Base-by-base conservation (phyloP, 2,888 invertebrate species). In the Onchidella celtica region DNA sequence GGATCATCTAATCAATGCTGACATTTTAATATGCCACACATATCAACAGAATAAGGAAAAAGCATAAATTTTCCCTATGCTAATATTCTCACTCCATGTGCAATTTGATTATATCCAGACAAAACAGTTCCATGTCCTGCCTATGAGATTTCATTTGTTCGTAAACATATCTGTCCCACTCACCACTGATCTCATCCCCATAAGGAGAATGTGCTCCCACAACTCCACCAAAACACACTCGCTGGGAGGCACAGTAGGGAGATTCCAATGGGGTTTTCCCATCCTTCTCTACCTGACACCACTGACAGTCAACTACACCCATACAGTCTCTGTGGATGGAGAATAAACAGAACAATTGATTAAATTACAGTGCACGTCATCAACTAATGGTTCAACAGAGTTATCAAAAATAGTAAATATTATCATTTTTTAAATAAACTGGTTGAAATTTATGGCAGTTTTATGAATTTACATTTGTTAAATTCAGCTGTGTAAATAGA, bases 251-350 rank as follows among this genome's bases (percentile, higher is more conserved):
- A 92, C 98, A 98, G 92, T 96, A 97, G 0, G 97, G 96, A 6
- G 95, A 93, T 0, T 95, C 93, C 27, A 97, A 94, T 9, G 94
- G 94, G 34, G 96, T 95, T 59, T 95, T 95, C 0, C 96, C 96
- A 90, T 97, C 97, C 6, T 95, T 94, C 90, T 97, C 96, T 81
- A 96, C 94, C 89, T 96, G 96, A 92, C 98, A 98, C 98, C 98
- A 98, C 92, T 97, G 97, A 93, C 98, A 98, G 80, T 97, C 97
- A 88, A 97, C 94, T 36, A 97, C 95, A 0, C 96, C 96, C 69
- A 95, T 91, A 86, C 94, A 95, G 38, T 93, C 92, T 81, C 94
- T 94, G 87, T n/a, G 86, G 75, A 38, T 80, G 29, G 69, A n/a
- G n/a, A n/a, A n/a, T n/a, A n/a, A n/a, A n/a, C n/a, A n/a, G 1